These are phyloP conservation scores for Apis florea DNA, from an alignment of 1,140 invertebrate genomes.

Conservation along the genomic window DNA sequence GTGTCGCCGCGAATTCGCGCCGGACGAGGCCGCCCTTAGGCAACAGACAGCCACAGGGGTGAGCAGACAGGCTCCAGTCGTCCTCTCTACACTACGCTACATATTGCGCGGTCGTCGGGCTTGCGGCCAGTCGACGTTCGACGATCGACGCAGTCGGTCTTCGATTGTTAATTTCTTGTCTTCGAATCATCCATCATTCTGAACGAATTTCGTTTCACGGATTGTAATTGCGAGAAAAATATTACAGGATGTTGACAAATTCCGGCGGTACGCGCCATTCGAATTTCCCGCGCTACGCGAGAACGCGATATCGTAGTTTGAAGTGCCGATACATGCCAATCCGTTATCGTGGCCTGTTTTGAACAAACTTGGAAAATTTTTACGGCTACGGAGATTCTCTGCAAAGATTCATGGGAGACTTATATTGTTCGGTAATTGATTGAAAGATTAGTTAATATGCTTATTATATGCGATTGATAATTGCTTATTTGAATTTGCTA, in stretches of 20 bases:
- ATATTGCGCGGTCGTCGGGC: slow-evolving; percentile 51
- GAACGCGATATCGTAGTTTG: background rate
- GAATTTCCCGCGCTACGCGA: slow-evolving; percentile 19
- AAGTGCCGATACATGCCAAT: background rate
- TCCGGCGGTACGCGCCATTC: background rate
- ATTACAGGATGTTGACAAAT: background rate
- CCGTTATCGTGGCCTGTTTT: background rate
- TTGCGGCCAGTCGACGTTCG: slow-evolving; percentile 57
- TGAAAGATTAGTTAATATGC: too few species aligned
- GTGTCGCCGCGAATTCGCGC: slow-evolving; percentile 69
- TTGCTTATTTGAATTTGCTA: background rate
- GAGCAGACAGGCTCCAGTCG: slow-evolving; percentile 59
- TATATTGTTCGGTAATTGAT: background rate
- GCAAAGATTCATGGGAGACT: background rate
- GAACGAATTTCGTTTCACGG: background rate
- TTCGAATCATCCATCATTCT: background rate
- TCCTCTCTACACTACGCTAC: slow-evolving; percentile 48
- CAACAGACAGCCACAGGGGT: slow-evolving; percentile 47
- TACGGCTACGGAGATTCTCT: background rate
- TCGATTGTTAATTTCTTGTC: slow-evolving; percentile 22
- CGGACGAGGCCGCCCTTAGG: slow-evolving; percentile 64
- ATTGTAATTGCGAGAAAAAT: background rate
- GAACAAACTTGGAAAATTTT: background rate
- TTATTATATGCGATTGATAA: too few species aligned
- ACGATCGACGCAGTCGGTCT: slow-evolving; percentile 54